phyloP scores from a whole-genome alignment of 2,888 invertebrate species.

The Dicroscelio sp. region DNA sequence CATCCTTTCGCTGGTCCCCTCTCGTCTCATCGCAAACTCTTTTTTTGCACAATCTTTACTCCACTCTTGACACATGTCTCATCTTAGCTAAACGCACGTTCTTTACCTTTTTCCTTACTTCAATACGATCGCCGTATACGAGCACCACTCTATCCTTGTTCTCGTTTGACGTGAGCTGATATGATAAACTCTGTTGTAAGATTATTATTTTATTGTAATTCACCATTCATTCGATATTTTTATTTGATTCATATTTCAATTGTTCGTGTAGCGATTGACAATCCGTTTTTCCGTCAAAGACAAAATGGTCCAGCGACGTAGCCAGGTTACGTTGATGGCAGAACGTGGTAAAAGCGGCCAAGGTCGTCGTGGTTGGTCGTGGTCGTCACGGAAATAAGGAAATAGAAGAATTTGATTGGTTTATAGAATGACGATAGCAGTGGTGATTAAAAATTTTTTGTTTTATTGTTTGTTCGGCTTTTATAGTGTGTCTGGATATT shows the following conservation, averaged over 20 bases:
- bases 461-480: conserved; percentile 1
- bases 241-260: conserved; percentile 44
- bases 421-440: conserved; percentile 86
- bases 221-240: conserved; percentile 36
- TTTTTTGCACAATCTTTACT: conserved; percentile 77
- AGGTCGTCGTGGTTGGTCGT: conserved; percentile 77
- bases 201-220: conserved; percentile 37
- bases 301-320: conserved; percentile 69
- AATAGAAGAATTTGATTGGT: conserved; percentile 91
- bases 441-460: conserved; percentile 77
- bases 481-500: conserved; percentile 46
- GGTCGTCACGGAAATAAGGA: conserved; percentile 90
- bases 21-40: conserved; percentile 73
- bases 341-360: conserved; percentile 65
- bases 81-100: conserved; percentile 81
- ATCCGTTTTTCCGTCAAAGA: conserved; percentile 52
- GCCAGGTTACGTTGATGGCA: conserved; percentile 59
- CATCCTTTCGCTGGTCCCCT: conserved; percentile 67
- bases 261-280: conserved; percentile 25
- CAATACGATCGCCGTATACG: conserved; percentile 92
- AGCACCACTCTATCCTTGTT: conserved; percentile 92
- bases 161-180: conserved; percentile 91
- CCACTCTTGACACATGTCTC: conserved; percentile 73
- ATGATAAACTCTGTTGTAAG: conserved; percentile 91
- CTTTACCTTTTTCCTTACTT: conserved; percentile 92